Evolutionary conservation across 2,888 invertebrate genomes (phyloP), one percentile per base, ranked within the genome.

Genomic region (Caradrina kadenii): DNA sequence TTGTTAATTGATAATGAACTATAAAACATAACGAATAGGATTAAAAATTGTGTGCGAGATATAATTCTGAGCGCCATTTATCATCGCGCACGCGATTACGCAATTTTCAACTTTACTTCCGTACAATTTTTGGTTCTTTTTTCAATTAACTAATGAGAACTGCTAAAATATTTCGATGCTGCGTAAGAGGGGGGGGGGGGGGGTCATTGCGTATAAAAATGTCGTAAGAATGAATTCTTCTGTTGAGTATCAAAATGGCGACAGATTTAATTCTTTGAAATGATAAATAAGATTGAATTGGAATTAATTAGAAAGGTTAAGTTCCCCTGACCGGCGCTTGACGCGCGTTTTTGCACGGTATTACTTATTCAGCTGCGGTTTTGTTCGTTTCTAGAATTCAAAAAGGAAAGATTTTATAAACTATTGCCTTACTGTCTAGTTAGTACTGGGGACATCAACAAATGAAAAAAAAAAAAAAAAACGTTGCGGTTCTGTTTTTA

Each of bases 261-360:
- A 53, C 52, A 63, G 31, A 71, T 71, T 61, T 49, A 26, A 70
- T 60, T 75, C 61, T 56, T 31, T 26, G 39, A 59, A 69, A 69
- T 60, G 60, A 76, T 70, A 76, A 76, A 61, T 76, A 61, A 69
- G 55, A 76, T 56, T 76, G 64, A 74, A 76, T 76, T 74, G 71
- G 42, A 71, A 74, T 76, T 64, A 70, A 76, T 74, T 74, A 64
- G 56, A 75, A 73, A 73, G 76, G 64, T 76, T 71, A 74, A 64
- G 64, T 60, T 71, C 58, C 31, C 39, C 56, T 75, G 76, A 73
- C 62, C 62, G 50, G 26, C 55, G 31, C 42, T 53, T 49, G 31
- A 22, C 11, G 69, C 26, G 31, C 26, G 19, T 58, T 62, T 26
- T 52, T 53, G 52, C 39, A 58, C 73, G 19, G 2, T 31, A 2